Evolutionary conservation across 2,113 vertebrate genomes (phyloP).

Genomic region (Sorex fumeus): DNA sequence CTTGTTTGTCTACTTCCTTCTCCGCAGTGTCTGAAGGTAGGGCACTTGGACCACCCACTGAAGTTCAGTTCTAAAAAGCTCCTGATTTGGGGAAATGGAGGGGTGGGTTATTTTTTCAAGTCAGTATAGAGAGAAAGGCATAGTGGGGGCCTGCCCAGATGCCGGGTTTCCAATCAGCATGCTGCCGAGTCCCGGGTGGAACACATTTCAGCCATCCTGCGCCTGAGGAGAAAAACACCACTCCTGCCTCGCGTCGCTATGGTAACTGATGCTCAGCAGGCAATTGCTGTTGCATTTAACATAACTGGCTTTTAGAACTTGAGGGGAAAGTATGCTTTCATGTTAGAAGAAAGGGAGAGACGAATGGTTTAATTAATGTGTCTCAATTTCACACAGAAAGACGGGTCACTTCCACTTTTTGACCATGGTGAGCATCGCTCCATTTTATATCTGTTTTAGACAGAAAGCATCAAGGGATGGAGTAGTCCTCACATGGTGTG

Average conservation of each 20-base stretch:
- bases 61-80: constrained; percentile 52
- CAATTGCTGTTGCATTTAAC: constrained; percentile 85
- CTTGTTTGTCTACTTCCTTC: neutral
- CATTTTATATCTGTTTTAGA: constrained; percentile 64
- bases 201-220: constrained; percentile 77
- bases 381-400: constrained; percentile 62
- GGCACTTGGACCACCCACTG: constrained; percentile 65
- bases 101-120: constrained; percentile 30
- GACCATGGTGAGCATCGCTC: neutral
- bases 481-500: constrained; percentile 69
- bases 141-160: constrained; percentile 50
- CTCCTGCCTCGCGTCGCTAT: constrained; percentile 82
- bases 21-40: neutral
- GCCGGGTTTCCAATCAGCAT: constrained; percentile 67
- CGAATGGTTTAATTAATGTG: constrained; percentile 73
- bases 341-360: constrained; percentile 62
- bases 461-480: constrained; percentile 68
- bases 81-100: constrained; percentile 39
- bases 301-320: constrained; percentile 80
- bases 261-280: constrained; percentile 84
- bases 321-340: constrained; percentile 75
- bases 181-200: constrained; percentile 47
- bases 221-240: constrained; percentile 76
- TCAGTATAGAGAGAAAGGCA: constrained; percentile 35
- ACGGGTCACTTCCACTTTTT: constrained; percentile 66